phyloP scores from a whole-genome alignment of 2,113 vertebrate species.

The Cynopterus brachyotis region DNA sequence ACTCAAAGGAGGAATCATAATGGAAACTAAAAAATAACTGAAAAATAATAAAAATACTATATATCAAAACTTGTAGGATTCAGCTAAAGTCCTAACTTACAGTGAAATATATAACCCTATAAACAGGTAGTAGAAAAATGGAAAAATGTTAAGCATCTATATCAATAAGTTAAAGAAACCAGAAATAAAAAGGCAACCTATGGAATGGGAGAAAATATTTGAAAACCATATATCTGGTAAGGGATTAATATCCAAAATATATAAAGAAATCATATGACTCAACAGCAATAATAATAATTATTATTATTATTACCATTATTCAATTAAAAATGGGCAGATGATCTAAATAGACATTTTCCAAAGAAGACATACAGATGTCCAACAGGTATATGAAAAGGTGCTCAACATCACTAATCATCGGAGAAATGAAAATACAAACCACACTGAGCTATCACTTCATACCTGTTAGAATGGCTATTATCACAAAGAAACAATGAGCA shows the following conservation, averaged over 20 bases:
- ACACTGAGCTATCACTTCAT: neutral
- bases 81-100: neutral
- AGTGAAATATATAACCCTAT: neutral
- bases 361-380: neutral
- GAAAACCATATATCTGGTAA: neutral
- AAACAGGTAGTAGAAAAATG: neutral
- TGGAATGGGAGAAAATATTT: neutral
- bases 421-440: neutral
- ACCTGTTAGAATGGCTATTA: neutral
- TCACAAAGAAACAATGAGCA: neutral
- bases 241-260: neutral
- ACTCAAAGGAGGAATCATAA: neutral
- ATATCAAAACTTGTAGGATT: neutral
- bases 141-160: neutral
- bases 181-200: neutral
- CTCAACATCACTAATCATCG: neutral
- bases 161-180: neutral
- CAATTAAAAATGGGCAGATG: neutral
- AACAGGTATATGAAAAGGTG: neutral
- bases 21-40: conserved; percentile 18
- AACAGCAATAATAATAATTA: neutral
- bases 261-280: neutral
- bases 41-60: neutral
- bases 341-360: neutral
- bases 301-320: neutral